These are phyloP conservation scores for Dendroctonus valens DNA, from an alignment of 1,140 invertebrate genomes.

Conservation along the genomic window DNA sequence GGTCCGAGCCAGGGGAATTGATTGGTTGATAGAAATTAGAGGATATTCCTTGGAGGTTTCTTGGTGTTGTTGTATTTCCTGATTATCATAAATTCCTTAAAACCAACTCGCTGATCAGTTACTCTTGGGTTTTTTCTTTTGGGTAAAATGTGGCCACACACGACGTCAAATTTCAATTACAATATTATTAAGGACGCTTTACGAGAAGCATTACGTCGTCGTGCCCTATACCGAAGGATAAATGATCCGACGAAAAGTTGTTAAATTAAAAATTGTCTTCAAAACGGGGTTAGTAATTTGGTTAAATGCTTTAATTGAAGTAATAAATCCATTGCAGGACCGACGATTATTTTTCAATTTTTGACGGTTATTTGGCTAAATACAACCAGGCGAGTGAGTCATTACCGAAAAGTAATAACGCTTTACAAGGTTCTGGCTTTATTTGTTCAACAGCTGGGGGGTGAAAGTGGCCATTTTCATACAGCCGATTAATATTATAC, in stretches of 20 bases:
- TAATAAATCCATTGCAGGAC: slow-evolving; percentile 21
- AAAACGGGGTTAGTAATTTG: slow-evolving; percentile 26
- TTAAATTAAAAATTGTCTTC: slow-evolving; percentile 33
- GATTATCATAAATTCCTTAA: no score
- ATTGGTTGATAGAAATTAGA: no score
- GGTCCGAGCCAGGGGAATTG: no score
- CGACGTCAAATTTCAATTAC: slow-evolving; percentile 24
- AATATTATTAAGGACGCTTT: slow-evolving; percentile 28
- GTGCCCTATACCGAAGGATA: slow-evolving; percentile 8
- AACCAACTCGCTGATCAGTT: no score
- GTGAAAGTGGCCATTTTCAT: slow-evolving; percentile 11
- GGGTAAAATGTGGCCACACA: slow-evolving; percentile 26
- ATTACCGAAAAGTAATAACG: slow-evolving; percentile 21
- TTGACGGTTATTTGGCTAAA: slow-evolving; percentile 23
- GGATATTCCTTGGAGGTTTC: no score
- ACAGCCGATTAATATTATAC: no score
- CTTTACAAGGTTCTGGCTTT: slow-evolving; percentile 20
- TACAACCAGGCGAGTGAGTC: slow-evolving; percentile 19
- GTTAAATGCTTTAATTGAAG: slow-evolving; percentile 31
- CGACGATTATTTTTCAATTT: slow-evolving; percentile 29
- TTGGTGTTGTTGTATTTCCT: no score
- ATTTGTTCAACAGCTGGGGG: slow-evolving; percentile 17
- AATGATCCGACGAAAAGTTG: slow-evolving; percentile 25
- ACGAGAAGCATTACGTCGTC: slow-evolving; percentile 13
- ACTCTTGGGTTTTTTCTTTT: background rate